Evolutionary conservation across 1,140 invertebrate species (phyloP).

Genomic region (Rhagoletis pomonella): DNA sequence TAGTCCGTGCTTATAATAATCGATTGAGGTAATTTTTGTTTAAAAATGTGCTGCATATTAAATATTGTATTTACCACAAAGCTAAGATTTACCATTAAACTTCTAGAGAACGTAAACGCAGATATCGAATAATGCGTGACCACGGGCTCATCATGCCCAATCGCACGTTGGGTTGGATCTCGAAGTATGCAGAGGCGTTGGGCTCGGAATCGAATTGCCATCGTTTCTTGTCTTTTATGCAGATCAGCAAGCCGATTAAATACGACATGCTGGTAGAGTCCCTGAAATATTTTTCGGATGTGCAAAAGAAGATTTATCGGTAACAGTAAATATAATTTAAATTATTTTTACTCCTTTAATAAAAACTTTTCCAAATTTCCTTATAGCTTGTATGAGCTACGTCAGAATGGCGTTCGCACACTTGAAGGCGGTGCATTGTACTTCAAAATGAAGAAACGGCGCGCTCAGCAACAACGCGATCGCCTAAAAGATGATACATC

Average conservation of each 20-base stretch:
- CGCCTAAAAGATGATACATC: slow-evolving; percentile 73
- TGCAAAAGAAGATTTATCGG: slow-evolving; percentile 80
- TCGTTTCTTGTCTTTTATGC: slow-evolving; percentile 82
- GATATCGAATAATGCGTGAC: slow-evolving; percentile 83
- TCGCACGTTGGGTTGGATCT: slow-evolving; percentile 77
- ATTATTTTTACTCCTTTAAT: not conserved
- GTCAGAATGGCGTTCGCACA: slow-evolving; percentile 82
- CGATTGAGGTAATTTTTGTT: slow-evolving; percentile 62
- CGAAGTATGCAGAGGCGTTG: slow-evolving; percentile 70
- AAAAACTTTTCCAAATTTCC: not conserved
- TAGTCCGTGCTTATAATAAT: slow-evolving; percentile 70
- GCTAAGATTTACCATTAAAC: not conserved
- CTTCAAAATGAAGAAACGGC: slow-evolving; percentile 79
- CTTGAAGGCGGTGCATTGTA: slow-evolving; percentile 82
- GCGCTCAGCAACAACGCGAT: slow-evolving; percentile 75
- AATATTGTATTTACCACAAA: not conserved
- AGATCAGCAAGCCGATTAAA: slow-evolving; percentile 82
- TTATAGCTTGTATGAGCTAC: slow-evolving; percentile 79
- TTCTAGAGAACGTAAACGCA: slow-evolving; percentile 79
- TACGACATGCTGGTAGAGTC: slow-evolving; percentile 88
- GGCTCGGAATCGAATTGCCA: slow-evolving; percentile 75
- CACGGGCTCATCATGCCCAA: slow-evolving; percentile 88
- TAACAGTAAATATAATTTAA: slow-evolving; percentile 54
- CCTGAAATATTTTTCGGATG: slow-evolving; percentile 81
- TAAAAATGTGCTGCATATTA: not conserved